These are phyloP conservation scores for Sminthopsis crassicaudata DNA, from an alignment of 2,113 vertebrate genomes.

Conservation along the genomic window DNA sequence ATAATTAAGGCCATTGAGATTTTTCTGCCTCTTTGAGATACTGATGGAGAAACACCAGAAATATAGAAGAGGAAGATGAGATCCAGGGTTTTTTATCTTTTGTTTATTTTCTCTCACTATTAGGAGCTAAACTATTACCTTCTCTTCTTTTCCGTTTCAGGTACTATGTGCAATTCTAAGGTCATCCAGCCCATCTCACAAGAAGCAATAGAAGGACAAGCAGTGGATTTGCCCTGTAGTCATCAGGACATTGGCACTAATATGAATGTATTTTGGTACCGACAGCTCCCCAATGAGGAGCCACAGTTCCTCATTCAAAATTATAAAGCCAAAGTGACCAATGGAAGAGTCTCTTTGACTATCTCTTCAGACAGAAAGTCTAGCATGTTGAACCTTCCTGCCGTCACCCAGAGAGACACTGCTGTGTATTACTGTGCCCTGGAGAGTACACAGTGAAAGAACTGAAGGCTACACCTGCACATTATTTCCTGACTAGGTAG, in stretches of 20 bases:
- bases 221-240: background rate
- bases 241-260: background rate
- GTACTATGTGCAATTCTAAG: background rate
- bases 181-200: background rate
- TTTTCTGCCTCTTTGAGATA: background rate
- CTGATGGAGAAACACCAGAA: slow-evolving; percentile 34
- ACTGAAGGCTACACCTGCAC: slow-evolving; percentile 10
- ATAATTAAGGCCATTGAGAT: background rate
- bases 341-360: background rate
- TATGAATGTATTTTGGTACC: background rate
- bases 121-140: background rate
- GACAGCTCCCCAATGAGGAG: background rate
- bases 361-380: background rate
- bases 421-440: slow-evolving; percentile 60
- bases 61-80: background rate
- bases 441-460: background rate
- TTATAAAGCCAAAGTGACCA: background rate
- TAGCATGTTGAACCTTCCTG: slow-evolving; percentile 54
- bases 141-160: background rate
- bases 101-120: background rate
- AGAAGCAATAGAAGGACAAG: background rate
- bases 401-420: background rate
- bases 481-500: background rate
- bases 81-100: background rate
- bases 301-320: background rate